Evolutionary conservation across 1,140 invertebrate genomes (phyloP).

Genomic region (Cataglyphis hispanica): DNA sequence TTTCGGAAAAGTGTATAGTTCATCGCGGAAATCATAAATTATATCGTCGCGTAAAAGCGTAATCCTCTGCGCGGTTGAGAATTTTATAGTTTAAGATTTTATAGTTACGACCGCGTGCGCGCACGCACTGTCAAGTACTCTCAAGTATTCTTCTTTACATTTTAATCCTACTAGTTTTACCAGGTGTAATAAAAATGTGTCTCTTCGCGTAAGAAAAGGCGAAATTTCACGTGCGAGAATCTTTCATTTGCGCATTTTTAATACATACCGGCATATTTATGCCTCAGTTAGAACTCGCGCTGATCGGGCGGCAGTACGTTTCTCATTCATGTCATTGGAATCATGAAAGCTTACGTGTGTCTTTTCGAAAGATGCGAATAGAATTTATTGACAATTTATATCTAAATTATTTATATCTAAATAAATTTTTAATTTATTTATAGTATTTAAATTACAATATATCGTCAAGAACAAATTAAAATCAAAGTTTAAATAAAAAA

Average conservation of each 20-base stretch:
- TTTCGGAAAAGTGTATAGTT: slow-evolving; percentile 50
- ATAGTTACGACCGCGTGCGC: slow-evolving; percentile 13
- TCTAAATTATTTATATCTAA: not conserved
- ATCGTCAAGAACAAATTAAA: not conserved
- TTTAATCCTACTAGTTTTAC: slow-evolving; percentile 55
- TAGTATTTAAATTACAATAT: too few species aligned
- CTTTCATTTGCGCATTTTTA: not conserved
- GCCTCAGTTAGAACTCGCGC: too few species aligned
- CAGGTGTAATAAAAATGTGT: slow-evolving; percentile 26
- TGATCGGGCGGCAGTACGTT: not conserved
- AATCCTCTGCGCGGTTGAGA: slow-evolving; percentile 31
- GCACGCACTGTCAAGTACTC: not conserved
- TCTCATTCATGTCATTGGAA: not conserved
- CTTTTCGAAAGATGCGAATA: not conserved
- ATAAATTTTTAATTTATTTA: slow-evolving; percentile 1
- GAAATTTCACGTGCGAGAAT: not conserved
- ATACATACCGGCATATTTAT: not conserved
- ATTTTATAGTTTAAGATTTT: slow-evolving; percentile 44
- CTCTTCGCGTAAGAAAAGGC: not conserved
- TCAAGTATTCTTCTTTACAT: slow-evolving; percentile 39
- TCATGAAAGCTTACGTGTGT: not conserved
- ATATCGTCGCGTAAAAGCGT: slow-evolving; percentile 52
- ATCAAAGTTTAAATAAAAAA: not conserved
- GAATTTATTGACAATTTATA: not conserved
- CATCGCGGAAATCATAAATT: slow-evolving; percentile 63